phyloP scores from a whole-genome alignment of 2,113 vertebrate genomes.

The Eptesicus fuscus region DNA sequence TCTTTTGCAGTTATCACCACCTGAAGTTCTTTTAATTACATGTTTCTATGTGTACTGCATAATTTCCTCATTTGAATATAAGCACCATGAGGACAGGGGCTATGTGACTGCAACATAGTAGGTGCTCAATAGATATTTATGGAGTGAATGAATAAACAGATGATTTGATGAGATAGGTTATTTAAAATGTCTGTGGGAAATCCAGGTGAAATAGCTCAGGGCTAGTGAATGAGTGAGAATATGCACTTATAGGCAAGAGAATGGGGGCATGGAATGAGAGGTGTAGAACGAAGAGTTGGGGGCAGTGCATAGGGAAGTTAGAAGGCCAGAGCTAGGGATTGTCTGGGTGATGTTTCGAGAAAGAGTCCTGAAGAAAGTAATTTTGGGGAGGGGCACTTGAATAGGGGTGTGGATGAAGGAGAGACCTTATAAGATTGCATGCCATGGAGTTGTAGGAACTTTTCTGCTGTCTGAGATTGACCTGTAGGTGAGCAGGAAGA shows the following conservation, averaged over 20 bases:
- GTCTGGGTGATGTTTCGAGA: not conserved
- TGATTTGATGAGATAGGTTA: not conserved
- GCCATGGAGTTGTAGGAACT: not conserved
- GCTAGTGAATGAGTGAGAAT: not conserved
- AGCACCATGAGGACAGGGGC: not conserved
- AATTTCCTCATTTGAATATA: not conserved
- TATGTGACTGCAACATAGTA: not conserved
- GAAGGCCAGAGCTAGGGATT: not conserved
- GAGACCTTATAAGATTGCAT: not conserved
- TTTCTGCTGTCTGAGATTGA: not conserved
- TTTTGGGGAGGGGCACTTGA: not conserved
- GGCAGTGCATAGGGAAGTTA: not conserved
- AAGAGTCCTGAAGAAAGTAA: not conserved
- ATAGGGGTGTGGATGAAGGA: not conserved
- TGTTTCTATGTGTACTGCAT: not conserved
- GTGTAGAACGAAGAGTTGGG: not conserved
- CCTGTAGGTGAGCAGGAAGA: not conserved
- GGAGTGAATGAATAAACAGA: not conserved
- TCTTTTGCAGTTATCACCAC: not conserved
- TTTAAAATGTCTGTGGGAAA: not conserved
- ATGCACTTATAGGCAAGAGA: not conserved
- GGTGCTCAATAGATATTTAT: not conserved
- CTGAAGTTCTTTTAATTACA: not conserved
- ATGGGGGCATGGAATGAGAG: not conserved
- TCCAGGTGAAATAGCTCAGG: not conserved